phyloP scores from a whole-genome alignment of 2,888 invertebrate genomes.

The Diarsia mendica region DNA sequence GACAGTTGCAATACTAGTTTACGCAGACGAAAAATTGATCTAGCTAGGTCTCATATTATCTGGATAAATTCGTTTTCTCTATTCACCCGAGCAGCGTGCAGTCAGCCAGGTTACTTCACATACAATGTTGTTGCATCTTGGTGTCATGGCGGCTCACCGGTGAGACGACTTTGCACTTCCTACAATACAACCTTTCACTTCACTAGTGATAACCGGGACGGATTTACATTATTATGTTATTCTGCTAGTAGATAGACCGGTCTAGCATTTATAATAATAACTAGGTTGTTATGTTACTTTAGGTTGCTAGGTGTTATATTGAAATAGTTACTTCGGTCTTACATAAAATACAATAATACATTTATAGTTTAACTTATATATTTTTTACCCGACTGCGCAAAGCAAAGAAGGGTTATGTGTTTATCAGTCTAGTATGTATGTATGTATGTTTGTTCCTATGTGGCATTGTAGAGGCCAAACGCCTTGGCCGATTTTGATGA shows the following conservation, averaged over 20 bases:
- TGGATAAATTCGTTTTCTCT: not conserved
- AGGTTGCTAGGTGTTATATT: too few species aligned
- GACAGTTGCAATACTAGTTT: not conserved
- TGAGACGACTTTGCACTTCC: constrained; percentile 43
- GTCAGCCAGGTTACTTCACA: too few species aligned
- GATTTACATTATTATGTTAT: constrained; percentile 27
- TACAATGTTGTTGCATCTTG: constrained; percentile 11
- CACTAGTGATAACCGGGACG: constrained; percentile 20
- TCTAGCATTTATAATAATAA: not conserved
- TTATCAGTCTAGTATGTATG: too few species aligned
- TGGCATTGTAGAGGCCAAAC: too few species aligned
- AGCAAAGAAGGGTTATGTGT: too few species aligned
- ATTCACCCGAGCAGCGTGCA: not conserved
- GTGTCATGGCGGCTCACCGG: constrained; percentile 31
- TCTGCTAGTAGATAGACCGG: constrained; percentile 25
- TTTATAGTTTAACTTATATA: too few species aligned
- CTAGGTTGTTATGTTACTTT: constrained; percentile 12
- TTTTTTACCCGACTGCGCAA: too few species aligned
- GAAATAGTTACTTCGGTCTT: constrained; percentile 1
- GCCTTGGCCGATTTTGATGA: too few species aligned
- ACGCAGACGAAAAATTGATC: not conserved
- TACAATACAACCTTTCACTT: constrained; percentile 48
- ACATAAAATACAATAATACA: not conserved
- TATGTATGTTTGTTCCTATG: too few species aligned
- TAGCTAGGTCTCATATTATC: not conserved